Conservation (phyloP, 2,797 vertebrate genomes). For the Sparus aurata region DNA sequence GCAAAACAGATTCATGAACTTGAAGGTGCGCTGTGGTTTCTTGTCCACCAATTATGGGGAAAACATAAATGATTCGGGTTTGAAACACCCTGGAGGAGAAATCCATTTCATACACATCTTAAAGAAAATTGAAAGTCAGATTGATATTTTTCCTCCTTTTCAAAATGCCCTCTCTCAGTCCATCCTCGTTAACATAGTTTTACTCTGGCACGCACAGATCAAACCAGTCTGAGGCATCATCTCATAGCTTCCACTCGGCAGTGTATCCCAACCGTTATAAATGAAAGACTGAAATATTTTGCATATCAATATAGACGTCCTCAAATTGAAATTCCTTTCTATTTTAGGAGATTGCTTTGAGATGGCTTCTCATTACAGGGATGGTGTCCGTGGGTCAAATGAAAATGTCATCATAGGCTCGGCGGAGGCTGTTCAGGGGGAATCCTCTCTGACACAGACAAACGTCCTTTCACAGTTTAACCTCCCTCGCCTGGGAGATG, state of each 20-base stretch:
- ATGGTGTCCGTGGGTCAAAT: constrained; percentile 81
- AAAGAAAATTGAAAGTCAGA: constrained; percentile 44
- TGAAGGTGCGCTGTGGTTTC: constrained; percentile 12
- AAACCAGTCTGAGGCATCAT: constrained; percentile 56
- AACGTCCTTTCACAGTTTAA: constrained; percentile 60
- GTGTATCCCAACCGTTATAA: constrained; percentile 51
- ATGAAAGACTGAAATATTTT: constrained; percentile 73
- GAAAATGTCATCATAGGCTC: constrained; percentile 81
- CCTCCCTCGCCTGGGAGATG: constrained; percentile 56
- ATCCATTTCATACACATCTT: constrained; percentile 44
- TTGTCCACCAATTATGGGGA: constrained; percentile 16
- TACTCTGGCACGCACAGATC: constrained; percentile 36
- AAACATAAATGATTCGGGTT: constrained; percentile 40
- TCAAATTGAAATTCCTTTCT: constrained; percentile 81
- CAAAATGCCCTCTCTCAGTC: constrained; percentile 31
- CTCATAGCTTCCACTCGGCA: constrained; percentile 32
- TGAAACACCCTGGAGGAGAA: constrained; percentile 20
- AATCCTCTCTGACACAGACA: constrained; percentile 55
- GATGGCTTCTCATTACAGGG: constrained; percentile 83
- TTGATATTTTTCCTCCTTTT: constrained; percentile 47
- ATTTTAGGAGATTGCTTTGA: constrained; percentile 82
- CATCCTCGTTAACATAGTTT: constrained; percentile 47
- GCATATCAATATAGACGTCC: constrained; percentile 81
- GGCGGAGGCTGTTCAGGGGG: constrained; percentile 56
- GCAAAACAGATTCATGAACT: constrained; percentile 32